phyloP scores from a whole-genome alignment of 2,113 vertebrate genomes.

The Petromus typicus region DNA sequence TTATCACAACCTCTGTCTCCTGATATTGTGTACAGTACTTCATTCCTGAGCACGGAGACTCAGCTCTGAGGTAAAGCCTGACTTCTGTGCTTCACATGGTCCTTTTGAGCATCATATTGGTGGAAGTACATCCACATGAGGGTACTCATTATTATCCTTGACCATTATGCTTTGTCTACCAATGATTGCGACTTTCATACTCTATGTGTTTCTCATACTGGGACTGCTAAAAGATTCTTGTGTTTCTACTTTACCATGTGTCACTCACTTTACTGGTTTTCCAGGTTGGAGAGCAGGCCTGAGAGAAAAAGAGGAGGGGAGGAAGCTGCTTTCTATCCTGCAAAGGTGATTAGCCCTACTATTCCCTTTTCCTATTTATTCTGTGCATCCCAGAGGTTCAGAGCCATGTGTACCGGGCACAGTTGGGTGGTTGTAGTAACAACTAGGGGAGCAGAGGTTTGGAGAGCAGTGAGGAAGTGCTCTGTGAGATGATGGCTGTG shows the following conservation, averaged over 20 bases:
- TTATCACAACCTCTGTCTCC: not conserved
- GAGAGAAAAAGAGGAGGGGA: not conserved
- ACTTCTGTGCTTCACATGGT: too few relatives aligned
- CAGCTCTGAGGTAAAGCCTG: not conserved
- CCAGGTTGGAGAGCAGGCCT: not conserved
- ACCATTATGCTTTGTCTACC: not conserved
- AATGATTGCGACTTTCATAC: not conserved
- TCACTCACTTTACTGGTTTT: not conserved
- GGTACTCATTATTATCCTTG: not conserved
- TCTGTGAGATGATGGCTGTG: not conserved
- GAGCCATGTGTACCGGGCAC: not conserved
- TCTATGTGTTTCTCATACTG: not conserved
- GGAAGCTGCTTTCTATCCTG: not conserved
- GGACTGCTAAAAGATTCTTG: not conserved
- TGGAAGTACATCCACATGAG: not conserved
- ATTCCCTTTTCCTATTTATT: not conserved
- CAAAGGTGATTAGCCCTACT: slow-evolving; percentile 14
- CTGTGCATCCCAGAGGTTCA: not conserved
- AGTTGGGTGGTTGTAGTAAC: not conserved
- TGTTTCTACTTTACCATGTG: not conserved
- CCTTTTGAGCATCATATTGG: not conserved
- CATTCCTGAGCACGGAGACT: not conserved
- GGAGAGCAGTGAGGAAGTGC: not conserved
- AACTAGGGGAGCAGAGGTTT: not conserved
- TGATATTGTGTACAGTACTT: not conserved